Evolutionary conservation across 2,113 vertebrate genomes (phyloP).

Genomic region (Podiceps cristatus): DNA sequence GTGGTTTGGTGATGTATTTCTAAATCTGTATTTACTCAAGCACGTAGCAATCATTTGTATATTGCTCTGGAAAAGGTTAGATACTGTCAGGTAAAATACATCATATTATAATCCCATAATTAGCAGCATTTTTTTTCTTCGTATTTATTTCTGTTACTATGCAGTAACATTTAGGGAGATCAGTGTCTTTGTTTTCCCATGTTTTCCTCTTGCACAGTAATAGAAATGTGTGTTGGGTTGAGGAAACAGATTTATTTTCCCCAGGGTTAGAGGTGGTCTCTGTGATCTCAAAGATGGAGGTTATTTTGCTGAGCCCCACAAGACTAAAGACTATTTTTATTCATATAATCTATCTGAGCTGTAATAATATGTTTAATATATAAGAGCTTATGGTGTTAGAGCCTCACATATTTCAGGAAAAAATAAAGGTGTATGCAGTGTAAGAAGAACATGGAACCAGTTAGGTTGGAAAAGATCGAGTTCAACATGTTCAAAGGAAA

Average conservation of each 20-base stretch:
- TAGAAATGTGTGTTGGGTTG: background rate
- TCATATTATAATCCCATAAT: background rate
- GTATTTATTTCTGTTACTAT: background rate
- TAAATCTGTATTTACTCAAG: conserved; percentile 14
- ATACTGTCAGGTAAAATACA: conserved; percentile 12
- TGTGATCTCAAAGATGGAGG: background rate
- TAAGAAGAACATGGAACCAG: background rate
- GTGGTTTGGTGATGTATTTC: background rate
- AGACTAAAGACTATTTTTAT: background rate
- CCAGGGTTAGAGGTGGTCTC: background rate
- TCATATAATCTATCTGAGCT: background rate
- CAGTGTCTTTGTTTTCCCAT: background rate
- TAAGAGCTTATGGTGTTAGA: background rate
- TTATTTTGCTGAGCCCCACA: background rate
- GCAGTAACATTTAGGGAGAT: background rate
- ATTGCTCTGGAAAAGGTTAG: conserved; percentile 37
- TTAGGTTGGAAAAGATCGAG: too few species aligned
- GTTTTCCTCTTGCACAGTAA: background rate
- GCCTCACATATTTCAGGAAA: background rate
- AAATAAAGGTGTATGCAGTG: background rate
- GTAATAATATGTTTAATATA: background rate
- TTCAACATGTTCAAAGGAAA: background rate
- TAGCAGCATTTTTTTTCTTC: background rate
- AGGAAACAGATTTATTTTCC: background rate
- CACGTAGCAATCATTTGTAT: background rate